Conservation (phyloP, 1,140 invertebrate species). For the Drosophila athabasca region DNA sequence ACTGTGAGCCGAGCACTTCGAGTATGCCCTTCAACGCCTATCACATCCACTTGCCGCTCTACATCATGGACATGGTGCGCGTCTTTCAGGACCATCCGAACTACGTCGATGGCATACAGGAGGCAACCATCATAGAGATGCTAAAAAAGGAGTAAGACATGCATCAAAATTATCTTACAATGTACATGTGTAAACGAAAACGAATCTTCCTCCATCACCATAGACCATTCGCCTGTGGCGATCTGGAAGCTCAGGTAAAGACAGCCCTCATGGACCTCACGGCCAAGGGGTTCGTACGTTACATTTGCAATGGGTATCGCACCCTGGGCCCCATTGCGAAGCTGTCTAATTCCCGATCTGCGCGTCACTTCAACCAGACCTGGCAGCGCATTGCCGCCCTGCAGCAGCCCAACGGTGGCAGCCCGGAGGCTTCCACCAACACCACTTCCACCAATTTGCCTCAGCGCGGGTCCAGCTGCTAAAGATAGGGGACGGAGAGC, state of each 20-base stretch:
- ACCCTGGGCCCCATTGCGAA: constrained; percentile 80
- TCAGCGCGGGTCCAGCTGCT: constrained; percentile 50
- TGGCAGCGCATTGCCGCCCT: constrained; percentile 76
- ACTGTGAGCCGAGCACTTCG: constrained; percentile 68
- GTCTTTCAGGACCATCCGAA: constrained; percentile 78
- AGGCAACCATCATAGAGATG: constrained; percentile 71
- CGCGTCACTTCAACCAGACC: constrained; percentile 67
- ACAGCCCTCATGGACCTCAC: constrained; percentile 69
- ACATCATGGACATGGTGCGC: constrained; percentile 76
- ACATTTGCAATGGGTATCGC: constrained; percentile 69
- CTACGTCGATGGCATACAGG: constrained; percentile 67
- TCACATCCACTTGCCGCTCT: constrained; percentile 73
- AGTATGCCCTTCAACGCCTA: constrained; percentile 65
- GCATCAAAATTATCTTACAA: no score
- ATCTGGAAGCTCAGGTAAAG: constrained; percentile 74
- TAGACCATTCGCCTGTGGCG: constrained; percentile 73
- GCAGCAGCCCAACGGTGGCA: constrained; percentile 61
- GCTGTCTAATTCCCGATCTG: constrained; percentile 69
- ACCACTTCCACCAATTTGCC: constrained; percentile 25
- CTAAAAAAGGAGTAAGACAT: constrained; percentile 71
- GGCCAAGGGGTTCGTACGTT: constrained; percentile 72
- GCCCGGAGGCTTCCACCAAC: constrained; percentile 36
- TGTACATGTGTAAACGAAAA: background rate
- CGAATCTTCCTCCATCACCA: background rate
- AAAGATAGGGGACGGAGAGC: no score